These are phyloP conservation scores for Zhuqinia jingwanae DNA, from an alignment of 2,888 invertebrate genomes.

Conservation along the genomic window DNA sequence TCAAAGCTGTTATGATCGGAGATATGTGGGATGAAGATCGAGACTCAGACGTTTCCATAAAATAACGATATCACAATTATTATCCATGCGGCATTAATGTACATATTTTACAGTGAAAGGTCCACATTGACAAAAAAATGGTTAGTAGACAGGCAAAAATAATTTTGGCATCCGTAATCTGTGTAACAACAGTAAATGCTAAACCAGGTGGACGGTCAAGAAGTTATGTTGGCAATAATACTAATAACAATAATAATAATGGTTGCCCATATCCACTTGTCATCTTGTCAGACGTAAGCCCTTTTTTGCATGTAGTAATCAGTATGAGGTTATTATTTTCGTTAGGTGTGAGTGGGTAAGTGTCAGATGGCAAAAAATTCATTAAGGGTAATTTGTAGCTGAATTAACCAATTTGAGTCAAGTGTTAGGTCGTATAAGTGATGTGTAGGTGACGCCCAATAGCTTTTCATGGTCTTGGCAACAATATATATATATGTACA, in stretches of 20 bases:
- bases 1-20: no score
- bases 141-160: neutral
- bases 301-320: constrained; percentile 35
- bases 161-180: neutral
- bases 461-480: neutral
- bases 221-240: neutral
- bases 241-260: constrained; percentile 11
- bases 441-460: constrained; percentile 50
- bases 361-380: constrained; percentile 50
- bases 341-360: constrained; percentile 51
- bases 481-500: no score
- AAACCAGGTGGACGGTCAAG: neutral
- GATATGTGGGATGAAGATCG: no score
- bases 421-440: constrained; percentile 33
- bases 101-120: no score
- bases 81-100: no score
- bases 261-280: constrained; percentile 36
- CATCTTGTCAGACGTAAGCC: constrained; percentile 36
- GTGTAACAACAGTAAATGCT: neutral
- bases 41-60: constrained; percentile 1
- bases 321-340: constrained; percentile 46
- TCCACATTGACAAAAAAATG: neutral
- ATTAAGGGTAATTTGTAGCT: constrained; percentile 44
- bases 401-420: constrained; percentile 50
- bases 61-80: neutral